Conservation (phyloP, 2,113 vertebrate genomes). For the Dolichallabes microphthalmus region DNA sequence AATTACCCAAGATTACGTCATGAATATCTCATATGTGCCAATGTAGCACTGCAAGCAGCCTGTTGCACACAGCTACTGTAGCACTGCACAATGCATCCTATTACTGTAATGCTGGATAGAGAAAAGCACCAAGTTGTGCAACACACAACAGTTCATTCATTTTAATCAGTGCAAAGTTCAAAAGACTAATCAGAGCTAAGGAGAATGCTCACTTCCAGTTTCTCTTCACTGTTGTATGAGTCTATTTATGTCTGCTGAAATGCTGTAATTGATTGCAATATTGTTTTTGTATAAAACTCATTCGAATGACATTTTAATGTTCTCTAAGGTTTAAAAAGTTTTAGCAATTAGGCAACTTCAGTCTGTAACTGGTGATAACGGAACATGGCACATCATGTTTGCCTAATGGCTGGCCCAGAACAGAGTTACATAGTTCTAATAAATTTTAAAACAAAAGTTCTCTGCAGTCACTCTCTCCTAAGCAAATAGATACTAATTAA, state of each 20-base stretch:
- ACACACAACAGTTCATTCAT: no score
- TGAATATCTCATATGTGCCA: no score
- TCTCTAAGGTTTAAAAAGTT: background rate
- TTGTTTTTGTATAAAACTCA: conserved; percentile 3
- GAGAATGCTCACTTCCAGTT: conserved; percentile 20
- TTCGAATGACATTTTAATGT: conserved; percentile 1
- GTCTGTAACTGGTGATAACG: background rate
- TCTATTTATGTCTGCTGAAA: background rate
- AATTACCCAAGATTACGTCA: no score
- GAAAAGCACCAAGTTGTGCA: no score
- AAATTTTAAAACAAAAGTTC: background rate
- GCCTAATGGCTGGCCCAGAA: background rate
- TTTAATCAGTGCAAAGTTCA: no score
- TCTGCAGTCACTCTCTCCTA: background rate
- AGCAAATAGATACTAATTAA: background rate
- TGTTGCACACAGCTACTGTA: no score
- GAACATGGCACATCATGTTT: background rate
- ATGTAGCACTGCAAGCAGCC: no score
- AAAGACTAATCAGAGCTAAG: background rate
- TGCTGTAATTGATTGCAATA: background rate
- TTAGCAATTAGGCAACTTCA: background rate
- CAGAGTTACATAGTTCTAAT: background rate
- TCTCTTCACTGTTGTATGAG: background rate
- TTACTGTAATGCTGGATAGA: no score
- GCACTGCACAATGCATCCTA: no score